Evolutionary conservation across 2,888 invertebrate genomes (phyloP), one percentile per base, ranked within the genome.

Genomic region (Drosophila subsilvestris): DNA sequence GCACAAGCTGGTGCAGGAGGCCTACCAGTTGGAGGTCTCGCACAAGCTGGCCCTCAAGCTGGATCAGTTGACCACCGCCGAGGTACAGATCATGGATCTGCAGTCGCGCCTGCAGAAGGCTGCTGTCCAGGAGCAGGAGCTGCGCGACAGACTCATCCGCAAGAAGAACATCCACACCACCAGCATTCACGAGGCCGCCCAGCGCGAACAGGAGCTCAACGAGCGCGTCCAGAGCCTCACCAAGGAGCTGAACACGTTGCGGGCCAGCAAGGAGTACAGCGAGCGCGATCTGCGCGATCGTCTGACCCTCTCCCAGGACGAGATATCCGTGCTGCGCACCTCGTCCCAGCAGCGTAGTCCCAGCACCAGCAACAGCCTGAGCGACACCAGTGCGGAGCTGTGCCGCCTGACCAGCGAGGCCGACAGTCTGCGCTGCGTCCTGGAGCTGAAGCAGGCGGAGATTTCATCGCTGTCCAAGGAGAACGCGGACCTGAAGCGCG

Each of bases 371-470:
- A 55, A 27, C 53, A 73, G 86, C 20, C 48, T 69, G 9, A 63
- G 74, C 7, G 58, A 54, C n/a, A 74, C 76, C 51, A 73, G 44
- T 37, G 75, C 75, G 0, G 85, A 91, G 43, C 49, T 91, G 12
- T 84, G 82, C 91, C 89, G 94, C 83, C 82, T 96, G 45, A 93
- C 95, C 81, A 95, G 95, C 69, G 96, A 97, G 92, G 95, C 96
- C 1, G 95, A 96, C 80, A 98, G 98, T 18, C 93, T 98, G 70
- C 94, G 97, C 75, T 95, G 96, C 43, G 98, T 98, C 3, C 93
- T 98, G 69, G 98, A 98, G 84, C 93, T 98, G 89, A 96, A 97
- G 88, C 97, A 97, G 90, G 95, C 95, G 25, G 98, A 98, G 93
- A 95, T 97, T 88, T 95, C 95, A 0, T 95, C 96, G 18, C 93